Conservation (phyloP, 2,888 invertebrate genomes). For the Acanthococcus lagerstroemiae region DNA sequence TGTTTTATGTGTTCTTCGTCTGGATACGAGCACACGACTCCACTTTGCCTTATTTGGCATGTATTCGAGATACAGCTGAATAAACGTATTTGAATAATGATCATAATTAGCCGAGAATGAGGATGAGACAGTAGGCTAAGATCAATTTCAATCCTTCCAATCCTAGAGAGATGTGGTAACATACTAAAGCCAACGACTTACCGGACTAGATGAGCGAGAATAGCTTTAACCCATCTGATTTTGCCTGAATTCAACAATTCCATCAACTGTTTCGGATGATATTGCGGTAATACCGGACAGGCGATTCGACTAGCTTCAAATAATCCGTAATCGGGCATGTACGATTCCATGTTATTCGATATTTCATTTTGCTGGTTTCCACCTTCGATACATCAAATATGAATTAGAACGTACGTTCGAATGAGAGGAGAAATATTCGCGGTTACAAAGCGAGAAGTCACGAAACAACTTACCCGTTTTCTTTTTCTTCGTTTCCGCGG, state of each 20-base stretch:
- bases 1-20: constrained; percentile 55
- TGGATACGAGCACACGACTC: constrained; percentile 38
- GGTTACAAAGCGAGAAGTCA: background rate
- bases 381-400: background rate
- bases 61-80: constrained; percentile 54
- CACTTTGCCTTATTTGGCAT: constrained; percentile 45
- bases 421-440: background rate
- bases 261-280: constrained; percentile 98
- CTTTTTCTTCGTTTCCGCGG: constrained; percentile 56
- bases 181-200: too few relatives aligned
- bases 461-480: constrained; percentile 44
- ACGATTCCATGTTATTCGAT: constrained; percentile 48
- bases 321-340: constrained; percentile 86
- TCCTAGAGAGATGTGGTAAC: background rate
- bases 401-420: background rate
- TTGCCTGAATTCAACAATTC: constrained; percentile 96
- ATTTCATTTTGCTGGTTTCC: constrained; percentile 27
- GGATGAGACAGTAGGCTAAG: too few relatives aligned
- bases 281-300: constrained; percentile 95
- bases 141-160: background rate
- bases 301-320: constrained; percentile 96
- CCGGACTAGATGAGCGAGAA: constrained; percentile 81
- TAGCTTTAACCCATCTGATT: constrained; percentile 95
- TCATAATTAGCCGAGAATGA: too few relatives aligned
- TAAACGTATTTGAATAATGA: constrained; percentile 37